Percentiles rank a stretch among this genome's conserved stretches.
These are phyloP conservation scores for Lutraria lutraria DNA, from an alignment of 2,888 invertebrate species.

Conservation along the genomic window DNA sequence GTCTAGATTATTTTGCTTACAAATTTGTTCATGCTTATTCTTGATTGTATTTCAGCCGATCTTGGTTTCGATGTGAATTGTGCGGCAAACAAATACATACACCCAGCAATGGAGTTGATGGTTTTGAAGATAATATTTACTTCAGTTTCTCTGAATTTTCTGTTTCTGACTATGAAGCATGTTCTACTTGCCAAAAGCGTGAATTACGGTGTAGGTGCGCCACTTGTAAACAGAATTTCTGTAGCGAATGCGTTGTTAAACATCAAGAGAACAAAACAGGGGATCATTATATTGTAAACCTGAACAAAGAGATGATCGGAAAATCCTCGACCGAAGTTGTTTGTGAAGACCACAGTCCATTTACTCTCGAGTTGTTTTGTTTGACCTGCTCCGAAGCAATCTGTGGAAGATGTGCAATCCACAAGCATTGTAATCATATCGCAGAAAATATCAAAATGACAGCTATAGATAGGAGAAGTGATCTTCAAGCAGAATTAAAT, in stretches of 20 bases:
- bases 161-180: conserved; percentile 56
- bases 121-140: conserved; percentile 60
- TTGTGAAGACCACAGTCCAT: conserved; percentile 61
- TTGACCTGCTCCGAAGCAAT: conserved; percentile 60
- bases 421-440: conserved; percentile 59
- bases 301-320: conserved; percentile 56
- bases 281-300: conserved; percentile 58
- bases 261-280: conserved; percentile 35
- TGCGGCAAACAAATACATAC: conserved; percentile 48
- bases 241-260: conserved; percentile 53
- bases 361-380: conserved; percentile 61
- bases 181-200: conserved; percentile 40
- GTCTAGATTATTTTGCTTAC: too few relatives aligned
- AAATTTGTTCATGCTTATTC: too few relatives aligned
- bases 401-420: conserved; percentile 63
- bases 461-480: conserved; percentile 53
- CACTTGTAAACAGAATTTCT: conserved; percentile 55
- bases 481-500: conserved; percentile 29
- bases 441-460: conserved; percentile 53
- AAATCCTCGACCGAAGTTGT: conserved; percentile 24
- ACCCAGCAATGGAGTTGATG: conserved; percentile 43
- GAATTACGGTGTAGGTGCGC: conserved; percentile 48
- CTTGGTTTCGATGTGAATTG: conserved; percentile 55
- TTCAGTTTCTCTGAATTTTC: conserved; percentile 57
- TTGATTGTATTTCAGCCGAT: conserved; percentile 46